phyloP scores from a whole-genome alignment of 2,797 vertebrate species.

The Gephyroberyx darwinii region DNA sequence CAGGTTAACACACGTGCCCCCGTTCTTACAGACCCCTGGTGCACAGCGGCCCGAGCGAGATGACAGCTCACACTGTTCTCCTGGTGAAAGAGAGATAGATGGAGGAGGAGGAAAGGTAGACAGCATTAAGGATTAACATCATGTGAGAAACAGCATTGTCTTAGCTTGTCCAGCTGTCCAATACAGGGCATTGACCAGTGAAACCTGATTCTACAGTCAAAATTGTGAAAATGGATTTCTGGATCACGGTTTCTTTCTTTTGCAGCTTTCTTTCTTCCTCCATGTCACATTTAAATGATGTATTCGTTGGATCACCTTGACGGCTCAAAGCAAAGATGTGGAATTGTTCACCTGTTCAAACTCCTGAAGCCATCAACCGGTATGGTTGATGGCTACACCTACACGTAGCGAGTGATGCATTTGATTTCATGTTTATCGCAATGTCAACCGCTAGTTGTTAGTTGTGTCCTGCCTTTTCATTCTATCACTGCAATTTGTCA shows the following conservation, averaged over 20 bases:
- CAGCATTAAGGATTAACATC: constrained; percentile 61
- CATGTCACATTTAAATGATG: constrained; percentile 39
- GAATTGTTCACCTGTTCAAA: constrained; percentile 28
- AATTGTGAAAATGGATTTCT: constrained; percentile 19
- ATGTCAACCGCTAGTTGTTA: background rate
- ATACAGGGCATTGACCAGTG: background rate
- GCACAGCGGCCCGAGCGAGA: constrained; percentile 89
- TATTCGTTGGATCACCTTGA: constrained; percentile 49
- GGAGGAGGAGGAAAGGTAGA: constrained; percentile 8
- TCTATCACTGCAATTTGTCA: background rate
- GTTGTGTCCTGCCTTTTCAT: background rate
- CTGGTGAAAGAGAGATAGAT: constrained; percentile 68
- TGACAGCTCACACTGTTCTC: constrained; percentile 90
- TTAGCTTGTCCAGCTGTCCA: constrained; percentile 8
- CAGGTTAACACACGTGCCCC: constrained; percentile 91
- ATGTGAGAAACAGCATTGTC: constrained; percentile 47
- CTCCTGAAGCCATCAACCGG: constrained; percentile 5
- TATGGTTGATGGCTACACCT: too few species aligned
- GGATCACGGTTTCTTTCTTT: constrained; percentile 16
- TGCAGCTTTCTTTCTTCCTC: constrained; percentile 15
- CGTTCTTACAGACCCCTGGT: constrained; percentile 89
- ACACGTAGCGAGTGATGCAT: too few species aligned
- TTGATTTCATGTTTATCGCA: constrained; percentile 6
- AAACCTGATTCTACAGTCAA: constrained; percentile 8
- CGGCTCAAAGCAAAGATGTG: constrained; percentile 44